These are phyloP conservation scores for Tupiocoris notatus DNA, from an alignment of 2,888 invertebrate genomes.

Conservation along the genomic window DNA sequence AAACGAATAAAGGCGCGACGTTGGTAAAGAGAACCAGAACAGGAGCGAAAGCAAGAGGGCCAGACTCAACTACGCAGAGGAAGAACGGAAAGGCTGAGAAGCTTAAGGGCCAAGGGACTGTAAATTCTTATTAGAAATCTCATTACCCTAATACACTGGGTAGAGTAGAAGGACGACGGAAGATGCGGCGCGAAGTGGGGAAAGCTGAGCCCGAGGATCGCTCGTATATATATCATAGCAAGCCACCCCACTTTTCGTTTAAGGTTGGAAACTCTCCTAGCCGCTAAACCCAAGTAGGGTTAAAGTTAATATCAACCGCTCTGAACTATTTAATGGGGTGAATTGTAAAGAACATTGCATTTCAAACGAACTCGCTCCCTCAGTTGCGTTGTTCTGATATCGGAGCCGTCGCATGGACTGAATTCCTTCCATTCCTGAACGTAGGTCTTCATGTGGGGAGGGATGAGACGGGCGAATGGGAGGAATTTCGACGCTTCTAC, in stretches of 20 bases:
- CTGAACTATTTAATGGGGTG: slow-evolving; percentile 4
- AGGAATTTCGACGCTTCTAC: too few species aligned
- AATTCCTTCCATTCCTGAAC: not conserved
- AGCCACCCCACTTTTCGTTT: slow-evolving; percentile 7
- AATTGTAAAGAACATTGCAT: slow-evolving; percentile 21
- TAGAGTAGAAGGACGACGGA: not conserved
- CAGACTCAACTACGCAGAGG: not conserved
- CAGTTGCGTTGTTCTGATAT: not conserved
- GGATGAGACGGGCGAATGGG: too few species aligned
- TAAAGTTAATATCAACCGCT: slow-evolving; percentile 10
- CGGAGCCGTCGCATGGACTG: not conserved
- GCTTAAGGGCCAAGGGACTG: slow-evolving; percentile 22
- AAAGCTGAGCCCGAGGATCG: not conserved
- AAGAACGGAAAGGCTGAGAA: not conserved
- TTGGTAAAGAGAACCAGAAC: not conserved
- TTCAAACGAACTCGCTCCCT: not conserved
- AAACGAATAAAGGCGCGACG: slow-evolving; percentile 11
- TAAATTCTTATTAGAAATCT: slow-evolving; percentile 40
- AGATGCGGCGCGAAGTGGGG: not conserved
- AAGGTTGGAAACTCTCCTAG: slow-evolving; percentile 17
- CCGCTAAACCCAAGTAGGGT: slow-evolving; percentile 2
- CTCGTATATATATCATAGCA: slow-evolving; percentile 29
- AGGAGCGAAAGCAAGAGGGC: not conserved
- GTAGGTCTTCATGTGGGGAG: not conserved
- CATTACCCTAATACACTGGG: slow-evolving; percentile 36